These are phyloP conservation scores for Drosophila kohkoa DNA, from an alignment of 1,140 invertebrate species.

Conservation along the genomic window DNA sequence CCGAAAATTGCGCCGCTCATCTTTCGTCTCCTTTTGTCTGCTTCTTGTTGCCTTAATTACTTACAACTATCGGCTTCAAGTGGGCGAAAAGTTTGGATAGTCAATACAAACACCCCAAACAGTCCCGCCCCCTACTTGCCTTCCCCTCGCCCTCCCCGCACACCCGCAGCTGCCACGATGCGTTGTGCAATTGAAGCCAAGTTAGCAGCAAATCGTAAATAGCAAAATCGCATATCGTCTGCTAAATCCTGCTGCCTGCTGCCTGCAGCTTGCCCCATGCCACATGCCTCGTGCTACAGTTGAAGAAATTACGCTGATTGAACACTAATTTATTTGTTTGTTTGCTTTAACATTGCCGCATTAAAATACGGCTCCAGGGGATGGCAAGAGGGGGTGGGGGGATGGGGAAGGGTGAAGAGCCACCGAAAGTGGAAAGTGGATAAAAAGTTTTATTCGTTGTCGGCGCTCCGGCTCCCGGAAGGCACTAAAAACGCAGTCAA, in stretches of 20 bases:
- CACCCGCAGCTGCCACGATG: neutral
- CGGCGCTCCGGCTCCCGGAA: neutral
- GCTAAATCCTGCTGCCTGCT: conserved; percentile 1
- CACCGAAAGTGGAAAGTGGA: conserved; percentile 36
- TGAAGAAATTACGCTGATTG: conserved; percentile 81
- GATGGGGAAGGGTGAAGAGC: neutral
- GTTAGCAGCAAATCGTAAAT: conserved; percentile 34
- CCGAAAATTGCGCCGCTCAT: conserved; percentile 53
- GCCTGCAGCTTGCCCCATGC: conserved; percentile 30
- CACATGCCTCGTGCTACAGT: conserved; percentile 25
- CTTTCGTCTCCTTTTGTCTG: conserved; percentile 5
- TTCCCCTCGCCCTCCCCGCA: neutral
- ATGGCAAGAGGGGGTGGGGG: neutral
- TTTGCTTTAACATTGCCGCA: conserved; percentile 76
- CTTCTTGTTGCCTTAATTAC: conserved; percentile 63
- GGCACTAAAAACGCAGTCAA: conserved; percentile 31
- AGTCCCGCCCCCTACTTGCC: neutral
- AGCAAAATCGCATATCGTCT: conserved; percentile 52
- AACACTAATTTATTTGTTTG: conserved; percentile 83
- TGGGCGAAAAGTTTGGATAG: conserved; percentile 57
- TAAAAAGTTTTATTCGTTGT: conserved; percentile 50
- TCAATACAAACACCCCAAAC: conserved; percentile 12
- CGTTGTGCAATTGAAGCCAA: conserved; percentile 62
- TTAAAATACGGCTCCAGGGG: conserved; percentile 19
- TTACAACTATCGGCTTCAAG: conserved; percentile 56